Evolutionary conservation across 1,140 invertebrate species (phyloP), one percentile per base, ranked within the genome.

Genomic region (Drosophila seguyi): DNA sequence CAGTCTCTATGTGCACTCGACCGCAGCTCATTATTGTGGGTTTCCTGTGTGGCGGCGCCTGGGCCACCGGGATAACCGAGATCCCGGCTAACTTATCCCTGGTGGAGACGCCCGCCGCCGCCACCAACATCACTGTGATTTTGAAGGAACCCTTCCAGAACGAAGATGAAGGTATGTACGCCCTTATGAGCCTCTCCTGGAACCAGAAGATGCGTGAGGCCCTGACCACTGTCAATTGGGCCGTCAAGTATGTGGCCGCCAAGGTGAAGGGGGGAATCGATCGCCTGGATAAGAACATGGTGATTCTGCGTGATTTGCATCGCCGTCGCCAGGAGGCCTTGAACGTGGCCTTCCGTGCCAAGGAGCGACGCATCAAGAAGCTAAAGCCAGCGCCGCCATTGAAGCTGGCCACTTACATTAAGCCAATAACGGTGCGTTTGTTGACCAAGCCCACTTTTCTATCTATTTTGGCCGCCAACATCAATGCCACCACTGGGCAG

Each of bases 341-440:
- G 44, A 0, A 47, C 7, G 0, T 48, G 45, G 25, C 1, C 27
- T 16, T 52, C 13, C 50, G 31, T 22, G 13, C 6, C 0, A 36
- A 31, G 13, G 7, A 16, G 2, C 31, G 34, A 3, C 52, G 20
- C 0, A 1, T 22, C 14, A 38, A 20, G 29, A 8, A 36, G 13
- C 0, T 14, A 2, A 36, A 1, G 50, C 1, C 4, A 1, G 3
- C 2, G 7, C 2, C 31, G 4, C n/a, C 18, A 0, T 10, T 22
- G 31, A 14, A 16, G 0, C 7, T 22, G 6, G 0, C 18, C 1
- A 11, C 7, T 6, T 6, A 16, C 4, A 3, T 14, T 22, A 16
- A 7, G 3, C 31, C 14, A 47, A 7, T 5, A 8, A 11, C 13
- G 6, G 13, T 6, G 11, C 42, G 42, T 14, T 47, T 8, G 44